A percentile compares a stretch with the other conserved stretches of the same genome.
These are phyloP conservation scores for Eufriesea mexicana DNA, from an alignment of 1,140 invertebrate species.

Conservation along the genomic window DNA sequence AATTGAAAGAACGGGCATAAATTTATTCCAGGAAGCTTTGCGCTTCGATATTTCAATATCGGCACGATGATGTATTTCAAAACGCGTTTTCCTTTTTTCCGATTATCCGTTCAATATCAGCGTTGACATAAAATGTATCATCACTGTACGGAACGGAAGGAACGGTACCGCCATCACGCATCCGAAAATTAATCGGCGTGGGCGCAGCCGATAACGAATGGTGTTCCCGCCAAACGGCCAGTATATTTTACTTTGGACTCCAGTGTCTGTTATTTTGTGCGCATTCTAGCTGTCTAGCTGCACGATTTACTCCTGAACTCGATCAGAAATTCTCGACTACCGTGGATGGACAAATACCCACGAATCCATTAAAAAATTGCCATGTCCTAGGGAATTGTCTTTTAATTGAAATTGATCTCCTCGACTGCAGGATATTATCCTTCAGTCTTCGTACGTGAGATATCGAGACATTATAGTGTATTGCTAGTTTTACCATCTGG, in stretches of 20 bases:
- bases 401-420: conserved; percentile 41
- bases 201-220: conserved; percentile 75
- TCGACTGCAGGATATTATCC: conserved; percentile 17
- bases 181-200: conserved; percentile 76
- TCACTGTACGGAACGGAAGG: conserved; percentile 62
- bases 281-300: conserved; percentile 67
- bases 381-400: conserved; percentile 26
- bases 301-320: conserved; percentile 68
- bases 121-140: conserved; percentile 69
- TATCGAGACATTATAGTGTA: background rate
- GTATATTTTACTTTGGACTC: conserved; percentile 75
- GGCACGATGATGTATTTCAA: conserved; percentile 54
- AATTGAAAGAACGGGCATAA: conserved; percentile 53
- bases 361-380: conserved; percentile 68
- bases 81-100: conserved; percentile 63
- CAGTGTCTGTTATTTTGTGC: conserved; percentile 73
- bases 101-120: conserved; percentile 70
- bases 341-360: conserved; percentile 57
- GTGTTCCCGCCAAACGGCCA: conserved; percentile 71
- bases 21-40: conserved; percentile 53
- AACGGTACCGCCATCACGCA: conserved; percentile 67
- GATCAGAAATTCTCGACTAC: conserved; percentile 63
- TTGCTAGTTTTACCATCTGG: conserved; percentile 22
- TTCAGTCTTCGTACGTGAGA: background rate
- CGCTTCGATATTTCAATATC: conserved; percentile 60